Percentiles rank a stretch among this genome's conserved stretches.
phyloP scores from a whole-genome alignment of 2,888 invertebrate genomes.

The Gymnosoma rotundatum region DNA sequence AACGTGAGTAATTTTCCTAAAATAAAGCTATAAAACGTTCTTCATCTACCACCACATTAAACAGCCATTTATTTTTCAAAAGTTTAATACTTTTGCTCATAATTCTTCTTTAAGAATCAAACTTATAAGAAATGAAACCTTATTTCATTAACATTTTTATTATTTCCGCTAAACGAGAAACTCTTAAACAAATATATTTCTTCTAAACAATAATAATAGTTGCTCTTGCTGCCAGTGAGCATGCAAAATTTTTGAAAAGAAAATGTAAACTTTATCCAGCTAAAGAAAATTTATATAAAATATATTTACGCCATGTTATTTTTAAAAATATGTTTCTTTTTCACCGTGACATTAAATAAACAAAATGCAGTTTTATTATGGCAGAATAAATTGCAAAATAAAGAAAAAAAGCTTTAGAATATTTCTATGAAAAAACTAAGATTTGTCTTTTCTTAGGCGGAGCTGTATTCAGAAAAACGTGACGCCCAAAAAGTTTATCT shows the following conservation, averaged over 20 bases:
- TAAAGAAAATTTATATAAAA: constrained; percentile 18
- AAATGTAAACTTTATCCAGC: constrained; percentile 28
- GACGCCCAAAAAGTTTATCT: constrained; percentile 56
- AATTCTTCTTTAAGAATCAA: background rate
- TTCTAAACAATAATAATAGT: constrained; percentile 32
- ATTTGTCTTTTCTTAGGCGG: constrained; percentile 32
- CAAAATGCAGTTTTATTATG: constrained; percentile 65
- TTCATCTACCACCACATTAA: no score
- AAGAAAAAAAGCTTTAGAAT: background rate
- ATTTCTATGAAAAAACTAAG: background rate
- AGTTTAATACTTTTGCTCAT: background rate
- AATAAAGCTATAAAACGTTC: no score
- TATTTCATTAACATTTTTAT: constrained; percentile 66
- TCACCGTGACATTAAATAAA: constrained; percentile 62
- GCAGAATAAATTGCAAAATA: constrained; percentile 2
- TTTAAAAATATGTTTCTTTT: constrained; percentile 12
- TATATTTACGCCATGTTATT: background rate
- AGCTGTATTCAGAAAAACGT: constrained; percentile 39
- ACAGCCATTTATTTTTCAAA: no score
- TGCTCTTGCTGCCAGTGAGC: background rate
- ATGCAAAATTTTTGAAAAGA: background rate
- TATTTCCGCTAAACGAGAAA: constrained; percentile 52
- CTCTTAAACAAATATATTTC: constrained; percentile 4
- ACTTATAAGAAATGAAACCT: constrained; percentile 29
- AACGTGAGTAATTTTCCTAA: no score